Conservation (phyloP, 2,113 vertebrate species). For the Cheilinus undulatus region DNA sequence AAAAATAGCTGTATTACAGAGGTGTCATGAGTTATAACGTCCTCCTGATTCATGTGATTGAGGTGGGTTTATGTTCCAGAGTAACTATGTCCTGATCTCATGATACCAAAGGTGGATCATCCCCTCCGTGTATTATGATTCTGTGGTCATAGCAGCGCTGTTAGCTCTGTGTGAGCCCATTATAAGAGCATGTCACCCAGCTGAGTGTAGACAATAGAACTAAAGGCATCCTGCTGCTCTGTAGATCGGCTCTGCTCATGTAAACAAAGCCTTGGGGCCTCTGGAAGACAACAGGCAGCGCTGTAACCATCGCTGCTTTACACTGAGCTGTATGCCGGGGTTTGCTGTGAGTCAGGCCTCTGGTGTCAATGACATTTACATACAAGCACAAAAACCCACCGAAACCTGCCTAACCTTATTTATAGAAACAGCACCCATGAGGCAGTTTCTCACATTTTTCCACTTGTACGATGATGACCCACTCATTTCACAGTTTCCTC, state of each 20-base stretch:
- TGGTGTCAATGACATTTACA: not conserved
- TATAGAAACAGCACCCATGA: no score
- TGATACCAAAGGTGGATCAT: constrained; percentile 7
- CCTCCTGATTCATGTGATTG: not conserved
- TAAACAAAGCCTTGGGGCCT: constrained; percentile 55
- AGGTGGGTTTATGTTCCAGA: not conserved
- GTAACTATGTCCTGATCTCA: constrained; percentile 1
- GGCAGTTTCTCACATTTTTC: no score
- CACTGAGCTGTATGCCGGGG: not conserved
- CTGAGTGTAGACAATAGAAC: constrained; percentile 35
- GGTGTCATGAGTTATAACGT: constrained; percentile 11
- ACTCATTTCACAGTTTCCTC: no score
- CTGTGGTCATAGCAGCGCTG: not conserved
- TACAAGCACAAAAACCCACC: not conserved
- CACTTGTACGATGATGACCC: no score
- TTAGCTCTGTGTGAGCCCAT: constrained; percentile 19
- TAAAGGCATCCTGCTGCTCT: constrained; percentile 46
- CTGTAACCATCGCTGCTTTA: constrained; percentile 11
- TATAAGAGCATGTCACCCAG: constrained; percentile 35
- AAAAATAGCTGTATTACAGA: not conserved
- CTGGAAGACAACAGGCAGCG: constrained; percentile 59
- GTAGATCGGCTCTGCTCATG: constrained; percentile 40
- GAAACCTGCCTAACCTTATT: no score
- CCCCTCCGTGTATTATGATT: not conserved
- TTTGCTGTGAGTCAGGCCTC: not conserved